These are phyloP conservation scores for Drosophila sp. DNA, from an alignment of 1,140 invertebrate species.

Conservation along the genomic window DNA sequence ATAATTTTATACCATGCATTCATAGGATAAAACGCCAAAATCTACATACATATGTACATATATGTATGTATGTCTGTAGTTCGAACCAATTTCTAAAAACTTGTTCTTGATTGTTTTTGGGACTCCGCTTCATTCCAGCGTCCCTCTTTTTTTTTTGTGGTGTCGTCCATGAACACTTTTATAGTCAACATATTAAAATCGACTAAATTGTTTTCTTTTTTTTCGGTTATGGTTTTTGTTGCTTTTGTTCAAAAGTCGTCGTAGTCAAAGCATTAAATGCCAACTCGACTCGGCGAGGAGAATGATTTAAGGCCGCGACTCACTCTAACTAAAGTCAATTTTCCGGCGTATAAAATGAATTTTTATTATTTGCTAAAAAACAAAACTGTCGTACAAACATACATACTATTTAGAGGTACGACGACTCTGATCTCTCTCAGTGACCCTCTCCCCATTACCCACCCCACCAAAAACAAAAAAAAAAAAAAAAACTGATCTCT, in stretches of 20 bases:
- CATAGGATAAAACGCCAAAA: too few relatives aligned
- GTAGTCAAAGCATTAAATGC: conserved; percentile 50
- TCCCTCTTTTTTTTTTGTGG: background rate
- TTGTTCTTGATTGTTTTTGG: too few relatives aligned
- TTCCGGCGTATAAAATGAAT: conserved; percentile 55
- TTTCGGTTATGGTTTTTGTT: background rate
- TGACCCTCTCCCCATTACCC: background rate
- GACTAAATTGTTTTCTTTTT: conserved; percentile 3
- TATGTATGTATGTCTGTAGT: background rate
- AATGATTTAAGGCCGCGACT: conserved; percentile 50
- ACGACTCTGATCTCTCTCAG: conserved; percentile 23
- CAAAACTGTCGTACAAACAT: conserved; percentile 19
- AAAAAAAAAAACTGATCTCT: conserved; percentile 51
- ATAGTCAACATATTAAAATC: conserved; percentile 10
- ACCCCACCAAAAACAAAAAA: conserved; percentile 24
- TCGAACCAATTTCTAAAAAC: background rate
- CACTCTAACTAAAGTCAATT: conserved; percentile 42
- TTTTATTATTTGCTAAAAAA: conserved; percentile 50
- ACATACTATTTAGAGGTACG: conserved; percentile 6
- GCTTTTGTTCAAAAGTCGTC: background rate
- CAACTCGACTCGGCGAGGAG: conserved; percentile 27
- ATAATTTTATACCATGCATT: too few relatives aligned
- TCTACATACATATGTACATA: too few relatives aligned
- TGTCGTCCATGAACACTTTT: background rate
- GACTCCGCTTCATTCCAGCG: too few relatives aligned